phyloP scores from a whole-genome alignment of 2,888 invertebrate species.

The Lumbricus terrestris region DNA sequence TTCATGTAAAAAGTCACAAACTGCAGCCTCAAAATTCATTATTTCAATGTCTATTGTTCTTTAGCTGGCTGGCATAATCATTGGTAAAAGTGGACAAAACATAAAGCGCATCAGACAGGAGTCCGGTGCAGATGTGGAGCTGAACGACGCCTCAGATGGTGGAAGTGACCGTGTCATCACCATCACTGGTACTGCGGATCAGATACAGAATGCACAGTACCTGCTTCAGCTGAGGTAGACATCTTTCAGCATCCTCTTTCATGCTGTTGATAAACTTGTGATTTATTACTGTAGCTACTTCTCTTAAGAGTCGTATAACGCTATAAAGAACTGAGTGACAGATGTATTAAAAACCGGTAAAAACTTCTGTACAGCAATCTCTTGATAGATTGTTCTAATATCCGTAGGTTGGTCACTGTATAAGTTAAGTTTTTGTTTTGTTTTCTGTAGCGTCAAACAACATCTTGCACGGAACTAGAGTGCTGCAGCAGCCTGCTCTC shows the following conservation, averaged over 20 bases:
- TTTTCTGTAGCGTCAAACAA: conserved; percentile 27
- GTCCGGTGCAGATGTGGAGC: conserved; percentile 92
- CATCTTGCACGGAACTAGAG: conserved; percentile 27
- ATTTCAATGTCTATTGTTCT: not conserved
- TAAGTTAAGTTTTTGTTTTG: not conserved
- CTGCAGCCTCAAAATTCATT: not conserved
- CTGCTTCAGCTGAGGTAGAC: conserved; percentile 93
- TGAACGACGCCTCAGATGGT: conserved; percentile 84
- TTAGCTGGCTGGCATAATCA: conserved; percentile 95
- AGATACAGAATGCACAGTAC: conserved; percentile 98
- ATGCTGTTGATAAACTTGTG: not conserved
- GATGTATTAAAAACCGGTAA: no score
- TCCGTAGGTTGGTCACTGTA: not conserved
- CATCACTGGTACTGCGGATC: conserved; percentile 80
- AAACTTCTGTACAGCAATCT: not conserved
- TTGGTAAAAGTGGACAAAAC: conserved; percentile 94
- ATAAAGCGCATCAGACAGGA: conserved; percentile 94
- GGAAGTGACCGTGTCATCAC: conserved; percentile 89
- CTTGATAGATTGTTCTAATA: not conserved
- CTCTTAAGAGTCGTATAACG: not conserved
- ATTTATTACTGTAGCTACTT: not conserved
- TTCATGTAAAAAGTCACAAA: no score
- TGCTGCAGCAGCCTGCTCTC: not conserved
- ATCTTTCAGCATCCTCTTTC: not conserved
- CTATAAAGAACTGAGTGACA: no score